Evolutionary conservation across 2,888 invertebrate species (phyloP).

Genomic region (Mantis religiosa): DNA sequence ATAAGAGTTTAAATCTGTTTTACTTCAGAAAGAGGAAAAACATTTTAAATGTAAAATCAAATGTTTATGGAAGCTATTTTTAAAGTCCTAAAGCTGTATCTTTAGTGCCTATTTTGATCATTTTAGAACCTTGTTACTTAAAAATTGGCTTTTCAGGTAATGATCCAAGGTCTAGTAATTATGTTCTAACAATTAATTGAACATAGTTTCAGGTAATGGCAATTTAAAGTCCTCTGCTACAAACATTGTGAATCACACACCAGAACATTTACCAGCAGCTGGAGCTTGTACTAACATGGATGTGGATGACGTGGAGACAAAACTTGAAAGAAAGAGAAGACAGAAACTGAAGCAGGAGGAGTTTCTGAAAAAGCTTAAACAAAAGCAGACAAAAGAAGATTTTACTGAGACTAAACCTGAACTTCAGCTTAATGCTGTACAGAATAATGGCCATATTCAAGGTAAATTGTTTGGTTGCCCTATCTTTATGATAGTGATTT

Average conservation of each 20-base stretch:
- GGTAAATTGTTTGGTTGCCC: neutral
- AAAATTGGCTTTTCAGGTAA: too few species aligned
- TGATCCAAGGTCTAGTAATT: too few species aligned
- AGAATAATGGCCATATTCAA: neutral
- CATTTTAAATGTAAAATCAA: too few species aligned
- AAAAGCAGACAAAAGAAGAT: neutral
- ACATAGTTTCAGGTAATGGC: neutral
- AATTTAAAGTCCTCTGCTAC: neutral
- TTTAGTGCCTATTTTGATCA: too few species aligned
- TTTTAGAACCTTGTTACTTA: too few species aligned
- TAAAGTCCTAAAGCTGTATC: too few species aligned
- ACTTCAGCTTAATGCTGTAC: neutral
- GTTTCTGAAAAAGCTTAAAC: constrained; percentile 9
- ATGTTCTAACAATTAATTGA: too few species aligned
- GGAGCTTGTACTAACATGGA: neutral
- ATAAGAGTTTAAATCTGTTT: too few species aligned
- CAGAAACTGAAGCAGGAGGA: constrained; percentile 15
- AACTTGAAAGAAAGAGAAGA: constrained; percentile 12
- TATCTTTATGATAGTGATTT: too few species aligned
- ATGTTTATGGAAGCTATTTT: too few species aligned
- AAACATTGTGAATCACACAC: neutral
- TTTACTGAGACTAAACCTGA: neutral
- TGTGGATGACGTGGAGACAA: neutral
- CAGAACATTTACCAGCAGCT: neutral
- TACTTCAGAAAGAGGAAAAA: too few species aligned